phyloP scores from a whole-genome alignment of 2,797 vertebrate species.

The Dendrocincla fuliginosa region DNA sequence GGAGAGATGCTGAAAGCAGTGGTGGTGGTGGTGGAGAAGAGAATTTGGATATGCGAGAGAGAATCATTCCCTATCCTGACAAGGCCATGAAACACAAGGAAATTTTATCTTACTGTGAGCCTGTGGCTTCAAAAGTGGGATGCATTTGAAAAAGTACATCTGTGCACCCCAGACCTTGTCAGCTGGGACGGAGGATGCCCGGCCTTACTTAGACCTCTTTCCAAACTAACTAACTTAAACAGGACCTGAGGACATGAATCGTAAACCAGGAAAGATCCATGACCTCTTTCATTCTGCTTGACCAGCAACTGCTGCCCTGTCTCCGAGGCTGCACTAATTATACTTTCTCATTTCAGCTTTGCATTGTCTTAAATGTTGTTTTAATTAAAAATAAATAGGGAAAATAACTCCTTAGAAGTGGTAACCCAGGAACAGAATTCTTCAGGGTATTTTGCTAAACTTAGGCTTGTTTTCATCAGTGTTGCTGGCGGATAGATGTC shows the following conservation, averaged over 20 bases:
- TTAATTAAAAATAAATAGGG: conserved; percentile 47
- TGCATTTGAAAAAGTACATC: not conserved
- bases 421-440: not conserved
- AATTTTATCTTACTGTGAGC: not conserved
- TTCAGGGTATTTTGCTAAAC: conserved; percentile 5
- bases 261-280: not conserved
- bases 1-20: not conserved
- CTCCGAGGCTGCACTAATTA: not conserved
- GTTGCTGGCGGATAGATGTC: conserved; percentile 7
- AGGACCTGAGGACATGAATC: conserved; percentile 1
- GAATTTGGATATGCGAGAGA: not conserved
- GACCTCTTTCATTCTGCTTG: conserved; percentile 16
- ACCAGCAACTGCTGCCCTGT: not conserved
- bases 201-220: not conserved
- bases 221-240: not conserved
- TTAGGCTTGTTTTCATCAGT: not conserved
- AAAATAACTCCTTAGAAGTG: conserved; percentile 3
- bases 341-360: not conserved
- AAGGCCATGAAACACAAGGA: not conserved
- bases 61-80: not conserved
- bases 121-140: not conserved
- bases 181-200: not conserved
- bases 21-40: not conserved
- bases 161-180: not conserved
- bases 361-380: not conserved